Percentiles rank a stretch among this genome's conserved stretches.
These are phyloP conservation scores for Cerastoderma edule DNA, from an alignment of 2,888 invertebrate genomes.

Conservation along the genomic window DNA sequence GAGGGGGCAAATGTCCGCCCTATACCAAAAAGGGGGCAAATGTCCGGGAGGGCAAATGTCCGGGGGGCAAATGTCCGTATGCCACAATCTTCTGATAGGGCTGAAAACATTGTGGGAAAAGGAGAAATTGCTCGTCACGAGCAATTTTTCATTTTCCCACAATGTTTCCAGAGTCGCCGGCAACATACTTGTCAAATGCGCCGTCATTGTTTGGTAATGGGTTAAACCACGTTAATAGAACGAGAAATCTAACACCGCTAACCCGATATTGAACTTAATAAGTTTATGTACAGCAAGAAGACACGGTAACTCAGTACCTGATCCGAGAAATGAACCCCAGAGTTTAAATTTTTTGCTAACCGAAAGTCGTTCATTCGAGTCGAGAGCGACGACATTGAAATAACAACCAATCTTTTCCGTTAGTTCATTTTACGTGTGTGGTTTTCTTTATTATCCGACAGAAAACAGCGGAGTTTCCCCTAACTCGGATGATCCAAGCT, in stretches of 20 bases:
- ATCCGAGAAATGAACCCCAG: too few relatives aligned
- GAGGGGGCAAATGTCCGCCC: neutral
- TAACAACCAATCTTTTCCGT: too few relatives aligned
- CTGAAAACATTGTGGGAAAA: neutral
- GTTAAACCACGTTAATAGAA: neutral
- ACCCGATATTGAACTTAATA: neutral
- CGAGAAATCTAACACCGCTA: neutral
- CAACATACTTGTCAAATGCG: neutral
- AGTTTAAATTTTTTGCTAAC: too few relatives aligned
- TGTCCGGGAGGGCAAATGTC: too few relatives aligned
- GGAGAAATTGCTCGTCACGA: slow-evolving; percentile 7
- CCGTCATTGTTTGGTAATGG: neutral
- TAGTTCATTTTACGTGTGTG: too few relatives aligned
- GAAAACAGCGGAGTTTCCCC: too few relatives aligned
- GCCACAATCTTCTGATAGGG: neutral
- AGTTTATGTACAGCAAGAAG: neutral
- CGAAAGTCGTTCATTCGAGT: too few relatives aligned
- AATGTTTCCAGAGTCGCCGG: neutral
- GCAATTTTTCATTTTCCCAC: slow-evolving; percentile 8
- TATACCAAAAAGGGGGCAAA: neutral
- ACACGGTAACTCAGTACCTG: too few relatives aligned
- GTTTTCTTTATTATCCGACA: too few relatives aligned
- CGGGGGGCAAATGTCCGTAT: too few relatives aligned
- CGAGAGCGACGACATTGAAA: too few relatives aligned
- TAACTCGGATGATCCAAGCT: too few relatives aligned